These are phyloP conservation scores for Cherax quadricarinatus DNA, from an alignment of 1,140 invertebrate genomes.

Conservation along the genomic window DNA sequence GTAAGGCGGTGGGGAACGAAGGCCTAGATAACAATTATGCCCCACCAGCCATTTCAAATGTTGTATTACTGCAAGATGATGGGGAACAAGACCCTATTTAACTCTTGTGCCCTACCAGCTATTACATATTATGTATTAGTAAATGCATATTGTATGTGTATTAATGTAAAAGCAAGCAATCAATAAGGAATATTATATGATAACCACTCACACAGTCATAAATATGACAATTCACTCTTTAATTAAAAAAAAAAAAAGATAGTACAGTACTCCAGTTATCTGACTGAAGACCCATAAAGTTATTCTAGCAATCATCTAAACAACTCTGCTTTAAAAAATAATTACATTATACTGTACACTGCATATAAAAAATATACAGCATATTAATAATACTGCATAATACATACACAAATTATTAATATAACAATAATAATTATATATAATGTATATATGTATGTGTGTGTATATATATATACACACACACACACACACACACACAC, in stretches of 20 bases:
- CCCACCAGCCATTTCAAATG: constrained; percentile 69
- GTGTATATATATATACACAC: no score
- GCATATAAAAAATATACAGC: no score
- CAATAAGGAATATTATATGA: no score
- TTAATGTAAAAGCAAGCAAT: not conserved
- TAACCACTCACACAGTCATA: no score
- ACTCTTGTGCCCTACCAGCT: constrained; percentile 30
- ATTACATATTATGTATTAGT: not conserved
- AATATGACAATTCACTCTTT: no score
- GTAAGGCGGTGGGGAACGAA: constrained; percentile 62
- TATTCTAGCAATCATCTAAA: not conserved
- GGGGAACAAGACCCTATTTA: constrained; percentile 48
- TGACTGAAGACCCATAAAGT: no score
- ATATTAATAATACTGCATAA: no score
- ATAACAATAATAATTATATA: no score
- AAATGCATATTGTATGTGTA: not conserved
- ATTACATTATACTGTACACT: no score
- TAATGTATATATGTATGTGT: no score
- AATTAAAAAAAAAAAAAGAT: not conserved
- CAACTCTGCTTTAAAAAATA: not conserved
- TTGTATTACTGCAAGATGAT: constrained; percentile 61
- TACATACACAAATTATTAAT: no score
- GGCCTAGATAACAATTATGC: constrained; percentile 65
- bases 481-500: no score
- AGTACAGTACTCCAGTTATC: not conserved